Base-by-base conservation (phyloP, 2,797 vertebrate genomes). In the Tauraco hartlaubi region DNA sequence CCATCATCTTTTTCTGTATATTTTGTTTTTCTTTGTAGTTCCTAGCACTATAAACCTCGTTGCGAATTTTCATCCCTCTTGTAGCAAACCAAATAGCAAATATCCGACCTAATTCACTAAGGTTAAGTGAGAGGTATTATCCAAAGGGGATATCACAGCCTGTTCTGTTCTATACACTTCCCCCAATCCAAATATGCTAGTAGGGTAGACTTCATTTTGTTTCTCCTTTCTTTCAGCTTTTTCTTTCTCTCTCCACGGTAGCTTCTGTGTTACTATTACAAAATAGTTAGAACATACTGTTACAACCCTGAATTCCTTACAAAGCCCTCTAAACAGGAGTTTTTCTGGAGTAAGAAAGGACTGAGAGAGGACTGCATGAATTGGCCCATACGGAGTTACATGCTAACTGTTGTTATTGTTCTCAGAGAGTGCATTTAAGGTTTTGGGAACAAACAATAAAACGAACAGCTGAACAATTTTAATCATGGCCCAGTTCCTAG, bases 381-480 rank as follows among this genome's bases (percentile, higher is more conserved):
- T 94, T 96, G 95, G 94, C 92, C 93, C 94, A 96, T 95, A 96
- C 19, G 25, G 95, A 95, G 95, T 96, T 97, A 97, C 91, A 96
- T 94, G 90, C 94, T 96, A 97, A 96, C 90, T 97, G 97, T 97
- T 96, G 93, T 97, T 97, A 97, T 97, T 97, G 96, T 98, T 97
- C 96, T 97, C 97, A 88, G 81, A 97, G 92, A 97, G 96, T 96
- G 96, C 96, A 98, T 97, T 97, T 97, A 97, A 97, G 97, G 97
- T 97, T 97, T 97, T 96, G 96, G 92, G 97, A 96, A 97, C 96
- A 97, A 97, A 97, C 96, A 97, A 97, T 98, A 97, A 97, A 98
- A 97, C 0, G 94, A 97, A 97, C 93, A 97, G 96, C 96, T 97
- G 96, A 97, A 95, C 92, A 95, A 92, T 93, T 96, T 95, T 94